phyloP scores from a whole-genome alignment of 2,888 invertebrate genomes.

The Patella caerulea region DNA sequence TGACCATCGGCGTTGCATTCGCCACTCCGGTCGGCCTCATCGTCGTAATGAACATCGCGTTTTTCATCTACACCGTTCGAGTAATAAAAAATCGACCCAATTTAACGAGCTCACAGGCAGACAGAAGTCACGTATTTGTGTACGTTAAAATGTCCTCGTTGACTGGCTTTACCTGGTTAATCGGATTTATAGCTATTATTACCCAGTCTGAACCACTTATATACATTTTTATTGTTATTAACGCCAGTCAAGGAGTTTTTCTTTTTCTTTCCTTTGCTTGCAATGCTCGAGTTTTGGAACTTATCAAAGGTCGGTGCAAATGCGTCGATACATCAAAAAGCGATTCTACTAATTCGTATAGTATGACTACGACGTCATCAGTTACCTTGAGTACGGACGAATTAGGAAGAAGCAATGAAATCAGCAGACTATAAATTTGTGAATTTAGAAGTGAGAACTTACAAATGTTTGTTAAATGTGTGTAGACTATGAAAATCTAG shows the following conservation, averaged over 20 bases:
- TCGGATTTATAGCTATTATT: conserved; percentile 29
- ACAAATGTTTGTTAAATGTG: no score
- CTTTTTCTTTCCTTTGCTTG: conserved; percentile 39
- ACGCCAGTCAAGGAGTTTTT: conserved; percentile 39
- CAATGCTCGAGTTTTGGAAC: conserved; percentile 31
- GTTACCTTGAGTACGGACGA: no score
- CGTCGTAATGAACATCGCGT: conserved; percentile 29
- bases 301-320: conserved; percentile 2
- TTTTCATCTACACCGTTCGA: conserved; percentile 35
- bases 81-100: conserved; percentile 30
- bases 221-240: conserved; percentile 30
- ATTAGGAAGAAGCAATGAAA: no score
- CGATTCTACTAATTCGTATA: no score
- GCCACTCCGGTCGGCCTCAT: conserved; percentile 31
- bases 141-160: conserved; percentile 42
- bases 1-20: conserved; percentile 28
- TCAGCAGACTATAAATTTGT: no score
- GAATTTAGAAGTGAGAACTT: no score
- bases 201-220: conserved; percentile 15
- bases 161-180: conserved; percentile 37
- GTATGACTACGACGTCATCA: no score
- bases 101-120: conserved; percentile 18
- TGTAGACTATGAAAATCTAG: no score
- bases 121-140: conserved; percentile 29
- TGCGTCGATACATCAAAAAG: no score